Conservation (phyloP, 2,888 invertebrate genomes). For the Drosophila incognita region DNA sequence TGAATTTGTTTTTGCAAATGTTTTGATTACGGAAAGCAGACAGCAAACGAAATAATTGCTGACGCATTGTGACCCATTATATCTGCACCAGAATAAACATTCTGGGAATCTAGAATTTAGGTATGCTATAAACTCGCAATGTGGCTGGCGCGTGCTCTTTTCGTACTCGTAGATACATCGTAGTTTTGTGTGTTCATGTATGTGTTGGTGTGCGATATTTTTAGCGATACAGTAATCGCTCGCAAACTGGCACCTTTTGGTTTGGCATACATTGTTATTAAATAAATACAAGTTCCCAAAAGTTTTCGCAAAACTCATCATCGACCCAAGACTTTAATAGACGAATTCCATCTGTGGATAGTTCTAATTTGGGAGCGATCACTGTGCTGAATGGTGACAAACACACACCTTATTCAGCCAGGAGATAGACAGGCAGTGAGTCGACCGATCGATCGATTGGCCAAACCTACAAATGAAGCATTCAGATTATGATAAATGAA, state of each 20-base stretch:
- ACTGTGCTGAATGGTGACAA: slow-evolving; percentile 19
- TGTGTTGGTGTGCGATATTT: slow-evolving; percentile 19
- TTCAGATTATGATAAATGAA: slow-evolving; percentile 30
- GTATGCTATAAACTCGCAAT: slow-evolving; percentile 18
- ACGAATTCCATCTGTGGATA: neutral
- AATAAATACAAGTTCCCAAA: neutral
- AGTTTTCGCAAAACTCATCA: neutral
- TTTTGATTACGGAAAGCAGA: slow-evolving; percentile 29
- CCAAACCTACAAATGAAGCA: neutral
- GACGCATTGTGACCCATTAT: slow-evolving; percentile 34
- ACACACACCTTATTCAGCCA: slow-evolving; percentile 54
- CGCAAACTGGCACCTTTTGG: neutral
- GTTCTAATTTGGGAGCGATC: neutral
- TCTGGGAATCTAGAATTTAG: neutral
- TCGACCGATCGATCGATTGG: neutral
- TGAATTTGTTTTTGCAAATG: slow-evolving; percentile 24
- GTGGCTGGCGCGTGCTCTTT: slow-evolving; percentile 39
- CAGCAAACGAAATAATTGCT: slow-evolving; percentile 5
- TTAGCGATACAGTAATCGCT: slow-evolving; percentile 13
- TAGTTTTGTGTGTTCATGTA: neutral
- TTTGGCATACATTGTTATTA: neutral
- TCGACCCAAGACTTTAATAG: neutral
- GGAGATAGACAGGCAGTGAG: neutral
- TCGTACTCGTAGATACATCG: neutral
- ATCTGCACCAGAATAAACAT: neutral